A percentile compares a stretch with the other conserved stretches of the same genome.
Evolutionary conservation across 2,797 vertebrate species (phyloP).

Genomic region (Channallabes apus): DNA sequence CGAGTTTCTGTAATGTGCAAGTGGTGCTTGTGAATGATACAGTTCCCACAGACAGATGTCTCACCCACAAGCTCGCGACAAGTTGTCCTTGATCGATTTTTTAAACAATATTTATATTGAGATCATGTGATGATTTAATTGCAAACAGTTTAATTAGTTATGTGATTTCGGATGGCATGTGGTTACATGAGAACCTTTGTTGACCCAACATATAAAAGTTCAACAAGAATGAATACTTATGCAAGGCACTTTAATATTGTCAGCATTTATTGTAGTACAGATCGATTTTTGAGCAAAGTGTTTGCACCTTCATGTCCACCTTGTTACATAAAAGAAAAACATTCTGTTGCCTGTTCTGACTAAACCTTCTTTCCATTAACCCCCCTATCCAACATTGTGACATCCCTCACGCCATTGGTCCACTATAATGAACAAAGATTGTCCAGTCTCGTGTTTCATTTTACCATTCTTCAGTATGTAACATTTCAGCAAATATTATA

Average conservation of each 20-base stretch:
- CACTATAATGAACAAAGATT: slow-evolving; percentile 44
- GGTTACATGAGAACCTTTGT: background rate
- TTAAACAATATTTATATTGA: background rate
- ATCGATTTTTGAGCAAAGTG: slow-evolving; percentile 23
- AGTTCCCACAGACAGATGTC: no score
- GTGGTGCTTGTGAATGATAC: no score
- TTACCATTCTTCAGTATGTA: slow-evolving; percentile 40
- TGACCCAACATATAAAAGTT: background rate
- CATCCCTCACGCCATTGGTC: background rate
- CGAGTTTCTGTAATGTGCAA: no score
- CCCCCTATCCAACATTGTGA: background rate
- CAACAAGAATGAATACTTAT: background rate
- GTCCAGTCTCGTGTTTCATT: slow-evolving; percentile 48
- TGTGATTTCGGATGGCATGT: background rate
- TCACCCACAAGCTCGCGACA: no score
- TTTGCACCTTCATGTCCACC: slow-evolving; percentile 25
- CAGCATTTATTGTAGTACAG: slow-evolving; percentile 1
- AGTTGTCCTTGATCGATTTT: no score
- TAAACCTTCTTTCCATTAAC: slow-evolving; percentile 14
- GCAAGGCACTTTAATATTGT: background rate
- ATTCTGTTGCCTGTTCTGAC: background rate
- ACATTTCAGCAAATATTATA: slow-evolving; percentile 25
- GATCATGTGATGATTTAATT: background rate
- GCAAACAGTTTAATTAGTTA: background rate
- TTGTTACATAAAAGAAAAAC: background rate